Evolutionary conservation across 1,140 invertebrate genomes (phyloP).

Genomic region (Andricus grossulariae): DNA sequence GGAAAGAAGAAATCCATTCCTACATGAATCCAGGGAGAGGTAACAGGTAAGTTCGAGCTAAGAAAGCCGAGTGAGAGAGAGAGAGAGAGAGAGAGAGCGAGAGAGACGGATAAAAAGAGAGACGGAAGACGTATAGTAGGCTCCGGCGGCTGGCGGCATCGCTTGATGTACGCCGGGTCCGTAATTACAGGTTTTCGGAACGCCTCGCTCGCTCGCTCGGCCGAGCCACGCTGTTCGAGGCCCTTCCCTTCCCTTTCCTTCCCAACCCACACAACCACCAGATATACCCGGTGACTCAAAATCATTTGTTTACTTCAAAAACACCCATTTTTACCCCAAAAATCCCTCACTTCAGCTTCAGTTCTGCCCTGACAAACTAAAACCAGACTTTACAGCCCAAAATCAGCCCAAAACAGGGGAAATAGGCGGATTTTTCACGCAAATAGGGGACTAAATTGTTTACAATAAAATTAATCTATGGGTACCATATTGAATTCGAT

Average conservation of each 20-base stretch:
- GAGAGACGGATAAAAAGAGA: conserved; percentile 37
- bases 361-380: too few relatives aligned
- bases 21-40: conserved; percentile 11
- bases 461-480: too few relatives aligned
- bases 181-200: conserved; percentile 76
- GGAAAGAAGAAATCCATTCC: neutral
- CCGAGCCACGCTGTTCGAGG: conserved; percentile 46
- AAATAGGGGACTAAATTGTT: too few relatives aligned
- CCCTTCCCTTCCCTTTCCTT: neutral
- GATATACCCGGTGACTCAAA: conserved; percentile 19
- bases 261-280: neutral
- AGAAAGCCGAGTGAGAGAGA: conserved; percentile 22
- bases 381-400: too few relatives aligned
- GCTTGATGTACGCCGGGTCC: conserved; percentile 73
- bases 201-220: conserved; percentile 67
- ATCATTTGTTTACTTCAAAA: neutral
- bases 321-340: neutral
- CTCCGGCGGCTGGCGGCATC: conserved; percentile 65
- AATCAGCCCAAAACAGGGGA: too few relatives aligned
- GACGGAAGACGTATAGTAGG: conserved; percentile 40
- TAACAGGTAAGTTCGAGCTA: conserved; percentile 29
- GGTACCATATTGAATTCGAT: too few relatives aligned
- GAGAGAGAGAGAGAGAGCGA: conserved; percentile 19
- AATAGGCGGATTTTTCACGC: too few relatives aligned
- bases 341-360: neutral